These are phyloP conservation scores for Phrynocephalus forsythii DNA, from an alignment of 2,797 vertebrate genomes.

Conservation along the genomic window DNA sequence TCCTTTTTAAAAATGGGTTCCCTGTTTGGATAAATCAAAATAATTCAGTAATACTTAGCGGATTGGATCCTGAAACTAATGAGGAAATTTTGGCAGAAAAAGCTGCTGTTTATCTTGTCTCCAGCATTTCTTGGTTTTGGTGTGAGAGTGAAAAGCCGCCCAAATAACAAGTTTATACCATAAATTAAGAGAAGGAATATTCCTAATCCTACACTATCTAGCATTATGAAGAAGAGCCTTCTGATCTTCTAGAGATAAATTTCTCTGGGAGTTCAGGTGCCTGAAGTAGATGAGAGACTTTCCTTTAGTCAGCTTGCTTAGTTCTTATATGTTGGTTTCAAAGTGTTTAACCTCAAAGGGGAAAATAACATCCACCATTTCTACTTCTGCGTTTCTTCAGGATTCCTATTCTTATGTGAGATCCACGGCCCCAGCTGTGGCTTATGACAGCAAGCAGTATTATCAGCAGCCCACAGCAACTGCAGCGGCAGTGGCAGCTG, in stretches of 20 bases:
- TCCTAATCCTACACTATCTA: not conserved
- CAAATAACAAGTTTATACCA: not conserved
- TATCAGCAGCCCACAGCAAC: constrained; percentile 95
- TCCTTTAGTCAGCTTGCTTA: not conserved
- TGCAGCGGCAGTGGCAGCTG: constrained; percentile 86
- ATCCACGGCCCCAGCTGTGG: constrained; percentile 92
- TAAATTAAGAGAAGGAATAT: not conserved
- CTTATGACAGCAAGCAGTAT: constrained; percentile 96
- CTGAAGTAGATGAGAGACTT: not conserved
- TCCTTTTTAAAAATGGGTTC: not conserved
- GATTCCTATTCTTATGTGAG: constrained; percentile 96
- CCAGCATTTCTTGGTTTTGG: not conserved
- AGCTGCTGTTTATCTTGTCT: not conserved
- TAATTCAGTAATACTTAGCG: not conserved
- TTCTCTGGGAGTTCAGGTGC: not conserved
- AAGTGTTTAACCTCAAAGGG: not conserved
- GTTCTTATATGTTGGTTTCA: not conserved
- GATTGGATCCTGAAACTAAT: not conserved
- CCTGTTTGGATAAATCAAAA: not conserved
- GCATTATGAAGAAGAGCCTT: not conserved
- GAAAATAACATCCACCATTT: constrained; percentile 10
- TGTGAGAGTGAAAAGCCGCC: not conserved
- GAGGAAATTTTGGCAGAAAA: not conserved
- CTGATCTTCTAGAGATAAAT: not conserved
- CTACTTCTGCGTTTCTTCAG: constrained; percentile 73